Conservation (phyloP, 2,113 vertebrate species). For the Cryptotis parvus region DNA sequence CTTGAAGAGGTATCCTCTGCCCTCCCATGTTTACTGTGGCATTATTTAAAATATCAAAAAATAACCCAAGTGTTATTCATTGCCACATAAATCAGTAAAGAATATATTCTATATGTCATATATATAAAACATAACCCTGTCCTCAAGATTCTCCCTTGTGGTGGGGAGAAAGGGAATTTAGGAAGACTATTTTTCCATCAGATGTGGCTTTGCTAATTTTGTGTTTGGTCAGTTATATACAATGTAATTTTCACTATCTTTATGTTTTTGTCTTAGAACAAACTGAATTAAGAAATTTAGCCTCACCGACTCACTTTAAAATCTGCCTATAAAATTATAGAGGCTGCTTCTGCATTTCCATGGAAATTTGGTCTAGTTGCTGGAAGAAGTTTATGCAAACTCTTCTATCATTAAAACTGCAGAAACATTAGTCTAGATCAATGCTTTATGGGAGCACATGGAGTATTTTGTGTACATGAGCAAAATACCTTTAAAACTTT, state of each 20-base stretch:
- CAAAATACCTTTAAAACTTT: background rate
- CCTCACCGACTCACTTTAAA: background rate
- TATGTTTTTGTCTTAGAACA: background rate
- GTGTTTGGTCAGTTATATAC: background rate
- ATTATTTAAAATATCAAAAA: background rate
- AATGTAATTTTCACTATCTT: background rate
- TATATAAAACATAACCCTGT: rapidly evolving
- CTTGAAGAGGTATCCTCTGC: background rate
- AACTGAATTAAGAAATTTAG: background rate
- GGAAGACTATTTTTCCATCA: background rate
- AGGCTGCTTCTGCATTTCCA: background rate
- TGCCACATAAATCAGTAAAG: background rate
- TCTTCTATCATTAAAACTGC: background rate
- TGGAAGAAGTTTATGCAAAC: background rate
- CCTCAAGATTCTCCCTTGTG: background rate
- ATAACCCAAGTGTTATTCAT: background rate
- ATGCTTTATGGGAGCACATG: background rate
- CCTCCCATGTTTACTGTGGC: too few species aligned
- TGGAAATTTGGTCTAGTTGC: background rate
- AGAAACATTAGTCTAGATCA: background rate
- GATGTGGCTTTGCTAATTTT: background rate
- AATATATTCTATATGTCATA: background rate
- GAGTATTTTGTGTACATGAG: background rate
- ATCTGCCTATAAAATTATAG: background rate
- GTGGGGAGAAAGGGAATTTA: background rate